Percentiles rank a stretch among this genome's conserved stretches.
These are phyloP conservation scores for Atrina japonica DNA, from an alignment of 2,888 invertebrate species.

Conservation along the genomic window DNA sequence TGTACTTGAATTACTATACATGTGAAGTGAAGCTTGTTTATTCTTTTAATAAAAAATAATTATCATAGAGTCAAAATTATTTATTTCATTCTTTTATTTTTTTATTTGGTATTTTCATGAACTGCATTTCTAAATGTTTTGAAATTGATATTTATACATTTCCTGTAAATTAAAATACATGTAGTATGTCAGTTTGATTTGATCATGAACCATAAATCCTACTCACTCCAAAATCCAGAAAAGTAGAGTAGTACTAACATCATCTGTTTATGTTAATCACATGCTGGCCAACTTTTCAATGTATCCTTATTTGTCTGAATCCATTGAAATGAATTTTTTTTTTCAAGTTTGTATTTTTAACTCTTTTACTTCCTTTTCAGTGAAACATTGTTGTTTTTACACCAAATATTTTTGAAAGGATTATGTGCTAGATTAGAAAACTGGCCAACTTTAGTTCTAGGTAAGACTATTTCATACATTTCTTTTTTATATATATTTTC, in stretches of 20 bases:
- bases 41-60: neutral
- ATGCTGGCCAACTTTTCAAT: neutral
- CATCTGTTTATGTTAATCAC: no score
- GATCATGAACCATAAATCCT: no score
- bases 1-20: neutral
- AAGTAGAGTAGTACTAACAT: no score
- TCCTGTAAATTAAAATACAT: no score
- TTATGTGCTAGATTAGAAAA: conserved; percentile 94
- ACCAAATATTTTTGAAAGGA: conserved; percentile 96
- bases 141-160: no score
- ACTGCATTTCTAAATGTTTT: no score
- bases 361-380: conserved; percentile 80
- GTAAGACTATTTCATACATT: conserved; percentile 82
- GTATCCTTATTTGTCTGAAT: neutral
- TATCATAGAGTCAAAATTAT: neutral
- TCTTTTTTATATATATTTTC: no score
- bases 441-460: conserved; percentile 95
- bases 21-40: neutral
- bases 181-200: no score
- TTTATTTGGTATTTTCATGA: no score
- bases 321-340: neutral
- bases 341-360: conserved; percentile 7
- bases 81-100: no score
- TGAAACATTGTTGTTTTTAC: conserved; percentile 94
- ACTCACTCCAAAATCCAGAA: no score